Base-by-base conservation (phyloP, 2,113 vertebrate species). In the Mirza zaza region DNA sequence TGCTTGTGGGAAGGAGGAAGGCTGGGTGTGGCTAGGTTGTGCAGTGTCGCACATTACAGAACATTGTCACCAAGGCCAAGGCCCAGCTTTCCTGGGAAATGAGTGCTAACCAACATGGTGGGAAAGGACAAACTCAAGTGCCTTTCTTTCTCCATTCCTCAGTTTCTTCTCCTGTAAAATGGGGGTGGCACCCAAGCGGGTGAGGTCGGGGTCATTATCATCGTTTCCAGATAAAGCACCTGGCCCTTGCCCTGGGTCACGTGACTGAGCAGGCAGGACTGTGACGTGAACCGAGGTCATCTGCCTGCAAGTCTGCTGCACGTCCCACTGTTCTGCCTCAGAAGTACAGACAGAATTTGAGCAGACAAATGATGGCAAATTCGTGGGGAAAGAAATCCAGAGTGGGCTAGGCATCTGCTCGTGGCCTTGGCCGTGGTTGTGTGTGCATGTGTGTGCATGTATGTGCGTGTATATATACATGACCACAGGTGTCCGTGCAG, bases 21-120 rank as follows among this genome's bases (percentile, higher is more conserved):
- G 55, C 0, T 14, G 39, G 50, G 34, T 32, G 50, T 73, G 68
- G 36, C 77, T 45, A 1, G 55, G 6, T 10, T 0, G 1, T 17
- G 4, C 52, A 0, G 0, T 7, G 45, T 32, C 13, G 57, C 76
- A 3, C 2, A 1, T n/a, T 9, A 6, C 21, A 32, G 48, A 61
- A 18, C 1, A 0, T 20, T 8, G 27, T 29, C 65, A 23, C 20
- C 25, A 11, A 29, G 27, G 61, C 61, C 61, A 63, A 63, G 11
- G 61, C 61, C 23, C 25, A 63, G 61, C 61, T 29, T 63, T 63
- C 61, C 25, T 29, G 27, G 61, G 61, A 63, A 63, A 63, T 63
- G 61, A 63, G 61, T 29, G 27, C 61, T 63, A 29, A 61, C 59
- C 11, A 25, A 63, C n/a, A 0, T 6, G 83, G 27, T 3, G 18